Evolutionary conservation across 2,797 vertebrate species (phyloP).

Genomic region (Catamblyrhynchus diadema): DNA sequence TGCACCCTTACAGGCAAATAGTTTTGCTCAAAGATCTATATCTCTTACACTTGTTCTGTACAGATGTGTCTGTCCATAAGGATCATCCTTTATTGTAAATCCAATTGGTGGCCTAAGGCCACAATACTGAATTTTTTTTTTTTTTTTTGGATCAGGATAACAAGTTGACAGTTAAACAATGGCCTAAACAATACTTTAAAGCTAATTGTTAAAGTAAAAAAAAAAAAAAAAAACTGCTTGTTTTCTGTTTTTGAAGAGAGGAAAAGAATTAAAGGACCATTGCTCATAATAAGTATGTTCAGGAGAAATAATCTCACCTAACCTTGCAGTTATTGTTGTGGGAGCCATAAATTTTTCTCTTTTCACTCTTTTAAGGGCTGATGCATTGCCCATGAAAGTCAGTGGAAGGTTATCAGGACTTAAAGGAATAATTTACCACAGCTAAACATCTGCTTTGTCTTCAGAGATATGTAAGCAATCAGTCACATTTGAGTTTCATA

Average conservation of each 20-base stretch:
- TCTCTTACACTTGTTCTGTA: background rate
- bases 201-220: background rate
- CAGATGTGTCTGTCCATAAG: background rate
- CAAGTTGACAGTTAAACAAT: background rate
- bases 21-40: background rate
- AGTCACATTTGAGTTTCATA: background rate
- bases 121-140: no score
- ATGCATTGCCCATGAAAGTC: background rate
- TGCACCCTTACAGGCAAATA: background rate
- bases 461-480: background rate
- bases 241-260: background rate
- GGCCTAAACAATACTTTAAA: background rate
- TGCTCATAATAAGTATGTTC: background rate
- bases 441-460: background rate
- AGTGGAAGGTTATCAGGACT: background rate
- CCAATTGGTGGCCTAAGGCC: background rate
- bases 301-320: background rate
- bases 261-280: background rate
- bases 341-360: background rate
- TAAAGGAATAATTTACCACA: background rate
- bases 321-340: background rate
- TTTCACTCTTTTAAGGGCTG: background rate
- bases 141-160: background rate
- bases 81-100: background rate
- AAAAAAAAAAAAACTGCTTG: fast-evolving